Base-by-base conservation (phyloP, 2,113 vertebrate species). In the Cephalopholis sonnerati region DNA sequence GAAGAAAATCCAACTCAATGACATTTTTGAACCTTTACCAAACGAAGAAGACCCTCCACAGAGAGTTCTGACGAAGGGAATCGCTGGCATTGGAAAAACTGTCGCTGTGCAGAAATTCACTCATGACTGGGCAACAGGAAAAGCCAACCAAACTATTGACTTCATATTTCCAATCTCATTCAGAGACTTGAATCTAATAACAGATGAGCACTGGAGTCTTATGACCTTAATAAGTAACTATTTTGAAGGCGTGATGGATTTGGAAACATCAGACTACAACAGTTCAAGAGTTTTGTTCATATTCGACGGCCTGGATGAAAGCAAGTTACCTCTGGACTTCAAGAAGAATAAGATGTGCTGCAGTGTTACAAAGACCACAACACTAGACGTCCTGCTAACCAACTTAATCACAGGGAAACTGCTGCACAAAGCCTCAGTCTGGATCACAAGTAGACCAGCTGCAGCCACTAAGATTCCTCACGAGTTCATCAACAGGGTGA, bases 41-140 rank as follows among this genome's bases (percentile, higher is more conserved):
- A 29, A 67, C 0, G 55, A 79, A 39, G 75, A 63, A 13, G 9
- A 48, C 0, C 55, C 25, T 39, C 68, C 69, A 0, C 76, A 61
- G 55, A 84, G 55, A 68, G 62, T 84, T 51, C 41, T 84, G 70
- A 84, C 63, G 0, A 74, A 69, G 27, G 82, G 82, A 50, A 84
- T 74, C 22, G 76, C 82, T n/a, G 76, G 82, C 22, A 84, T 84
- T 46, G 82, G 82, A 29, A 84, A 84, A 74, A 50, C 75, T 13
- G 76, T 84, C 0, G 70, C 70, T 68, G 82, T 84, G 55, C 64
- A 79, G 63, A 84, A 84, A 48, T 79, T 84, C 27, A 79, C 41
- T 63, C 55, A 27, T 0, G 82, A 84, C 46, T 84, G 76, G 82
- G 75, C 75, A 25, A 4, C 2, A 18, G 69, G 63, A 46, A 0